Base-by-base conservation (phyloP, 2,797 vertebrate species). In the Melanotaenia trifasciata region DNA sequence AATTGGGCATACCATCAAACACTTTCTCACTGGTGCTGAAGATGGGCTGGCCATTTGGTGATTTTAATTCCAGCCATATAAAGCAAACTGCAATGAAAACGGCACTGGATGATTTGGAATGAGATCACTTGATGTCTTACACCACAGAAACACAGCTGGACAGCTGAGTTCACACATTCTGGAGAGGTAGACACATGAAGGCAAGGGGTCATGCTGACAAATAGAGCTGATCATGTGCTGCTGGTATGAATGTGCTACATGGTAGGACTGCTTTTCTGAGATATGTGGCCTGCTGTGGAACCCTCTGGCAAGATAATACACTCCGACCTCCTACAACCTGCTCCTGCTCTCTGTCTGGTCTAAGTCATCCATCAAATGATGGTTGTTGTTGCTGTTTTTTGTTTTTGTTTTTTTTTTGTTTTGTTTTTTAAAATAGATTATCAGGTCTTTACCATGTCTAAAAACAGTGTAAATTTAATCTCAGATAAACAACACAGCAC, bases 201-300 rank as follows among this genome's bases (percentile, higher is more conserved):
- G 58, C 50, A 50, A 35, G 57, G 18, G 53, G 65, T 47, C 64
- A 18, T 32, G 13, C 58, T 75, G 62, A 53, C 40, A 66, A 67
- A 58, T 4, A 22, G 65, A 70, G 64, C 51, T 58, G 68, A 74
- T 64, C 13, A 35, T 43, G 78, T 43, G 70, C 22, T 62, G 68
- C 58, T 80, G 36, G 56, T 73, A 18, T 30, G 74, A 28, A 68
- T 53, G 72, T 54, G 50, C 74, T 56, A 58, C 12, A 22, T 64
- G 73, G 32, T n/a, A 8, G 30, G 45, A 9, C 30, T 36, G 47
- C 14, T 28, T 78, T 56, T n/a, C 5, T 36, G 50, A 70, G 36
- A 66, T 12, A 11, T 62, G 58, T 64, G 45, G 35, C 62, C 60
- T 63, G 57, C 38, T 47, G 63, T 16, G 58, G 47, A 5, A 32